phyloP scores from a whole-genome alignment of 2,113 vertebrate genomes.

The Odontophorus gujanensis region DNA sequence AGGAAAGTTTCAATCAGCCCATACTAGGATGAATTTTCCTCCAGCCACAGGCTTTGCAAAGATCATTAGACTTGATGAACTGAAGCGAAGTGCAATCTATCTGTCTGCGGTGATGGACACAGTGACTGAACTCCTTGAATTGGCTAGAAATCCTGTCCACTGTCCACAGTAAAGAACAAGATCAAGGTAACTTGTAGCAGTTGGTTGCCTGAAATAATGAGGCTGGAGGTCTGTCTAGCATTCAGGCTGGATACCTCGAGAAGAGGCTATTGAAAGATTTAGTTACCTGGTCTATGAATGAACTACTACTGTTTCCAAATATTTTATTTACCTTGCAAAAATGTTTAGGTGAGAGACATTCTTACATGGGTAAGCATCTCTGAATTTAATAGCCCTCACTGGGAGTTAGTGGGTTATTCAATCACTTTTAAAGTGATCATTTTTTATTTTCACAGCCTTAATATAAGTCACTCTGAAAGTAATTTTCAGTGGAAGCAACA shows the following conservation, averaged over 20 bases:
- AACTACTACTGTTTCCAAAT: not conserved
- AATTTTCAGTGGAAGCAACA: too few relatives aligned
- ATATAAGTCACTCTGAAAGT: not conserved
- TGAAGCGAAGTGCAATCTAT: not conserved
- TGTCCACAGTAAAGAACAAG: not conserved
- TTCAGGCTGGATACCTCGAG: not conserved
- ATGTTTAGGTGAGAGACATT: not conserved
- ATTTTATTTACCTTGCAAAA: not conserved
- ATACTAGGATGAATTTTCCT: not conserved
- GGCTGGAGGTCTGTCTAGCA: not conserved
- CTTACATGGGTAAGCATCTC: not conserved
- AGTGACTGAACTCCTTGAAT: not conserved
- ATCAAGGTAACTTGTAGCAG: not conserved
- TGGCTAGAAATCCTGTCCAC: not conserved
- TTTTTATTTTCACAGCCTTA: not conserved
- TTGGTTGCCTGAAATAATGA: not conserved
- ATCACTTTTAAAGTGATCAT: not conserved
- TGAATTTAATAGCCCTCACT: not conserved
- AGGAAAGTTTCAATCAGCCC: not conserved
- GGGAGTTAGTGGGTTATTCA: not conserved
- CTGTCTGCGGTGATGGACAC: not conserved
- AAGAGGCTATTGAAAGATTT: not conserved
- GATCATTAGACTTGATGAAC: not conserved
- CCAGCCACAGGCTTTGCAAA: not conserved
- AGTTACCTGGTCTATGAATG: not conserved